Percentiles rank a stretch among this genome's conserved stretches.
Conservation (phyloP, 2,888 invertebrate species). For the Apantesis nais region DNA sequence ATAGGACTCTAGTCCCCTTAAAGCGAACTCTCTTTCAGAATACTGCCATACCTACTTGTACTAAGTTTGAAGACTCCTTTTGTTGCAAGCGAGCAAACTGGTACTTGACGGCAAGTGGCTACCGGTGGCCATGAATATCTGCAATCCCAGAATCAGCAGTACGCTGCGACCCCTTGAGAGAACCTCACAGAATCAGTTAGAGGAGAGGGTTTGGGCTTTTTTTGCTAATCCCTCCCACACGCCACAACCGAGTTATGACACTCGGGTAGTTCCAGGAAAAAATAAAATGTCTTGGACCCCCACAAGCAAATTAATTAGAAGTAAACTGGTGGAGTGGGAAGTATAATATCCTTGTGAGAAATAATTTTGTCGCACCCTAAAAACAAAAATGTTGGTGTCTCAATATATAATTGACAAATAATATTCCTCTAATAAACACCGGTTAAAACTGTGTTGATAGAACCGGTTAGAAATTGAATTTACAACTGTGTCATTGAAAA, state of each 20-base stretch:
- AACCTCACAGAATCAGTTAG: no score
- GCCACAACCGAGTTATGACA: neutral
- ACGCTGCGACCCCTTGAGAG: no score
- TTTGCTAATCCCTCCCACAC: no score
- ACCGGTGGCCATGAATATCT: no score
- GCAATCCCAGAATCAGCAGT: no score
- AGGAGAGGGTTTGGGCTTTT: no score
- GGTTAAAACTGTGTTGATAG: neutral
- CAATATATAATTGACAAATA: neutral
- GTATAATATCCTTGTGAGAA: neutral
- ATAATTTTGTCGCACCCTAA: neutral
- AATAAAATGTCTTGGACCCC: neutral
- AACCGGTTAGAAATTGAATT: constrained; percentile 1
- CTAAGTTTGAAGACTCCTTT: no score
- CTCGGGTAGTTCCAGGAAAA: no score
- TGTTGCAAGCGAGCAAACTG: no score
- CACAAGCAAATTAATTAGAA: neutral
- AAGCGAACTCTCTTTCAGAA: neutral
- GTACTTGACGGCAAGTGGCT: no score
- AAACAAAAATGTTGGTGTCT: neutral
- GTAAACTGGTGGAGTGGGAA: neutral
- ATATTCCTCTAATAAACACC: neutral
- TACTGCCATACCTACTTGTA: neutral
- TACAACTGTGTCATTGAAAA: neutral
- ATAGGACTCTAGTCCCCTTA: neutral